Percentiles rank a stretch among this genome's conserved stretches.
These are phyloP conservation scores for Rhamnusium bicolor DNA, from an alignment of 2,888 invertebrate species.

Conservation along the genomic window DNA sequence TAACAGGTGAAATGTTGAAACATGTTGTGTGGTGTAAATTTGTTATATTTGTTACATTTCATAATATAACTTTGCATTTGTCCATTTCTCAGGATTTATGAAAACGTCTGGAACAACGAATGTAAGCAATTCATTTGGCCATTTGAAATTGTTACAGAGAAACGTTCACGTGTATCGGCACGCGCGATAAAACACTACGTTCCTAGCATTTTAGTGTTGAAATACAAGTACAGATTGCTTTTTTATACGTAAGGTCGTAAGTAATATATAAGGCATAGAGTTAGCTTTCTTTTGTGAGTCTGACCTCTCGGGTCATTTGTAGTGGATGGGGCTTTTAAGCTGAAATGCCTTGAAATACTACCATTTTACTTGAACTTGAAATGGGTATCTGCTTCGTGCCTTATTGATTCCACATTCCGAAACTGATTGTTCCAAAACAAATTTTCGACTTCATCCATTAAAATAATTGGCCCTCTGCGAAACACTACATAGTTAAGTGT, in stretches of 20 bases:
- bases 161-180: slow-evolving; percentile 42
- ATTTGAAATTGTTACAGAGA: slow-evolving; percentile 27
- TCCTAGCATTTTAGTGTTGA: slow-evolving; percentile 53
- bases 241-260: slow-evolving; percentile 62
- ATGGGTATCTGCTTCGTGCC: slow-evolving; percentile 60
- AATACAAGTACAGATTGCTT: slow-evolving; percentile 62
- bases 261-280: slow-evolving; percentile 62
- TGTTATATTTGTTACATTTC: background rate
- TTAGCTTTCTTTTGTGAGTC: slow-evolving; percentile 60
- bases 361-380: slow-evolving; percentile 65
- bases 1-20: background rate
- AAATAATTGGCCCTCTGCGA: slow-evolving; percentile 45
- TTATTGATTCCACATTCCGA: slow-evolving; percentile 64
- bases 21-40: background rate
- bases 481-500: slow-evolving; percentile 43
- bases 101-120: slow-evolving; percentile 25
- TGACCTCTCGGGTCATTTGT: slow-evolving; percentile 66
- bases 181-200: slow-evolving; percentile 49
- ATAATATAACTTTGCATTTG: slow-evolving; percentile 9
- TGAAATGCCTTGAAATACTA: slow-evolving; percentile 63
- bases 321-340: slow-evolving; percentile 64
- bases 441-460: slow-evolving; percentile 50
- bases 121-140: slow-evolving; percentile 17
- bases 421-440: slow-evolving; percentile 53
- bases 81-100: slow-evolving; percentile 25